Evolutionary conservation across 2,888 invertebrate species (phyloP).

Genomic region (Lumbricus terrestris): DNA sequence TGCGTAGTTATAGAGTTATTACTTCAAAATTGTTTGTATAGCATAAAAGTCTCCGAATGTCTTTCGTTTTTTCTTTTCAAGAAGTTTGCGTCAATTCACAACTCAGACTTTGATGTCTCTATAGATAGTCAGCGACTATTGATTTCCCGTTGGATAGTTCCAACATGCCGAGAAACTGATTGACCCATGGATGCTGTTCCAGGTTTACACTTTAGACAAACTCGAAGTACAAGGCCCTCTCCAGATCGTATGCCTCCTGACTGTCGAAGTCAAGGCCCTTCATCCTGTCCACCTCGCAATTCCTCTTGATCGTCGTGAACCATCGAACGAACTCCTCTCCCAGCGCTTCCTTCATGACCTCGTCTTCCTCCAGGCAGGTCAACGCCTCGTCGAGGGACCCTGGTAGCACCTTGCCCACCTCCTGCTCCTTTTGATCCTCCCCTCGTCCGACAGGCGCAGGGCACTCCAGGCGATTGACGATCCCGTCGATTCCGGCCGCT

Average conservation of each 20-base stretch:
- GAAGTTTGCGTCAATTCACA: too few species aligned
- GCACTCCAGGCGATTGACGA: slow-evolving; percentile 26
- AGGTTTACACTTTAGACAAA: background rate
- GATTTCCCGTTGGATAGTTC: too few species aligned
- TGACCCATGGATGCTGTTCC: too few species aligned
- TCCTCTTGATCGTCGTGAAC: slow-evolving; percentile 26
- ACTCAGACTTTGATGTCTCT: too few species aligned
- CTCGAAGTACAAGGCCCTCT: background rate
- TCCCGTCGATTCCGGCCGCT: slow-evolving; percentile 39
- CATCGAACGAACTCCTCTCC: slow-evolving; percentile 31
- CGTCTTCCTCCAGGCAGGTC: slow-evolving; percentile 31
- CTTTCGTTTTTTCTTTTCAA: too few species aligned
- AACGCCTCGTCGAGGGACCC: slow-evolving; percentile 32
- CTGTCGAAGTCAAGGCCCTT: slow-evolving; percentile 34
- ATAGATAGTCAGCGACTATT: too few species aligned
- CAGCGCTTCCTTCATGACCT: slow-evolving; percentile 26
- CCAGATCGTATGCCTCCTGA: background rate
- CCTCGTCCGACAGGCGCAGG: background rate
- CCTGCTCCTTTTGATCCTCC: background rate
- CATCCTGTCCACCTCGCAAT: slow-evolving; percentile 19
- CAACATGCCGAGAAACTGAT: too few species aligned
- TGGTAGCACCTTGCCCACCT: slow-evolving; percentile 10
- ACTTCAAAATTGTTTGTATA: too few species aligned
- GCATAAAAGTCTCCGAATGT: too few species aligned
- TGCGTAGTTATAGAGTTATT: too few species aligned